These are phyloP conservation scores for Nudaria mundana DNA, from an alignment of 2,888 invertebrate genomes.

Conservation along the genomic window DNA sequence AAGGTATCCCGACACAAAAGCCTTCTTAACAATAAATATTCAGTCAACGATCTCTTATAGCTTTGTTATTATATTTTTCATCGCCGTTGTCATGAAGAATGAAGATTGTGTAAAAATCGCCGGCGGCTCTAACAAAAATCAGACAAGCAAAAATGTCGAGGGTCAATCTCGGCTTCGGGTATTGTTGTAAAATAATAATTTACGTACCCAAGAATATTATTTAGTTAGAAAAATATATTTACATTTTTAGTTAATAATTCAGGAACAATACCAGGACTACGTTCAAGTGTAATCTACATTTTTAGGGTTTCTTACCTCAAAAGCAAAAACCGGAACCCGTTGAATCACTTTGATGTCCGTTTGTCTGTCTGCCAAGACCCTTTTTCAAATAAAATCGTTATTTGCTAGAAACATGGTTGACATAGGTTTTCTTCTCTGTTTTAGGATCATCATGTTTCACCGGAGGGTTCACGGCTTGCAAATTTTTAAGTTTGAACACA, in stretches of 20 bases:
- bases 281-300: too few relatives aligned
- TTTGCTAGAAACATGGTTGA: too few relatives aligned
- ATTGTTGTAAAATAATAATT: background rate
- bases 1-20: background rate
- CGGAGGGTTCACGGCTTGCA: too few relatives aligned
- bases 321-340: too few relatives aligned
- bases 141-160: background rate
- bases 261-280: background rate
- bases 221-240: background rate
- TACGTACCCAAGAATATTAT: background rate
- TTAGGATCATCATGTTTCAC: too few relatives aligned
- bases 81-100: conserved; percentile 4
- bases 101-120: conserved; percentile 6
- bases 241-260: background rate
- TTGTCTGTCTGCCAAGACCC: too few relatives aligned
- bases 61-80: conserved; percentile 8
- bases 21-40: conserved; percentile 1
- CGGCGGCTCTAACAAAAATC: conserved; percentile 3
- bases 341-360: too few relatives aligned
- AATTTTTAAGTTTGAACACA: too few relatives aligned
- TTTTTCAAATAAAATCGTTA: too few relatives aligned
- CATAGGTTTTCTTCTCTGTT: too few relatives aligned
- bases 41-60: background rate
- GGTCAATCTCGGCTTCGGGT: background rate
- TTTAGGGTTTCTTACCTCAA: too few relatives aligned